Evolutionary conservation across 2,888 invertebrate genomes (phyloP), one percentile per base, ranked within the genome.

Genomic region (Drosophila vallismaia): DNA sequence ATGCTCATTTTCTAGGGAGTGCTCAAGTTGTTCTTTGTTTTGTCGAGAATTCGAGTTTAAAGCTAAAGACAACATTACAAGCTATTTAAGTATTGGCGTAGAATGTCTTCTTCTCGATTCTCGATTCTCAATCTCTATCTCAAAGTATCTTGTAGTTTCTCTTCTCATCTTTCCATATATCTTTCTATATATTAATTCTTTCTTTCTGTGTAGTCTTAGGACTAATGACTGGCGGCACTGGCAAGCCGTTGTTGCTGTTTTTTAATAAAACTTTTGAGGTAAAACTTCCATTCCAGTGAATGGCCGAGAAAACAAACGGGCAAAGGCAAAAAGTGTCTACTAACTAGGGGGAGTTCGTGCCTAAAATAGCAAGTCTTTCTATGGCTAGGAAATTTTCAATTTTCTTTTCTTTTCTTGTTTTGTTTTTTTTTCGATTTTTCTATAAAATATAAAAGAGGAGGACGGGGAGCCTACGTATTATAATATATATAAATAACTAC

Each of bases 1-100:
- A 49, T 49, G 50, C 33, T 19, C 33, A 19, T 33, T 24, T 4
- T 19, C 49, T 31, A n/a, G 19, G 24, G 33, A 33, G 33, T 36
- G 50, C 9, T 10, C 44, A 29, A 24, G 40, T 14, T 62, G 14
- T 14, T 49, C 28, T 33, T 12, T 12, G 48, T 44, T 28, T 44
- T 14, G 26, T 53, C 14, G 33, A 19, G 53, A 67, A 67, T 50
- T 66, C 54, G 64, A 64, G 69, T 64, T 42, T 64, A 45, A 64
- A 52, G 54, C 53, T 62, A 50, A 64, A 40, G 44, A 70, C 64
- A 52, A 45, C 63, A 69, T 82, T 88, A 82, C 80, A 86, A 83
- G 83, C 88, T 83, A 83, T 66, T 85, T 88, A 88, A 86, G 83
- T 83, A 83, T 83, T 82, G 77, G 82, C 86, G 57, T 83, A 83